Conservation (phyloP, 2,888 invertebrate species). For the Melinaea menophilus region DNA sequence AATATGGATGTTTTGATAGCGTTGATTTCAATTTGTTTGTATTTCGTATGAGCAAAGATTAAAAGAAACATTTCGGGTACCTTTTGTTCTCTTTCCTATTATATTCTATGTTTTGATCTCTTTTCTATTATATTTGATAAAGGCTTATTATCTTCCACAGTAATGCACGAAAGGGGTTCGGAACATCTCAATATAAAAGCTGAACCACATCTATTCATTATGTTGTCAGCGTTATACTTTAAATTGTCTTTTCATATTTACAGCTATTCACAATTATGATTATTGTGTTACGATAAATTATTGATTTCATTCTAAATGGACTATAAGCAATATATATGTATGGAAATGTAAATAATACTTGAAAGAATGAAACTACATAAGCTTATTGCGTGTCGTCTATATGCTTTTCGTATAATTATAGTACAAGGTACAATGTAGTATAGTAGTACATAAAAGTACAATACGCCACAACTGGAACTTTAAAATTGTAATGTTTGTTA, state of each 20-base stretch:
- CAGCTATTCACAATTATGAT: no score
- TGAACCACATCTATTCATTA: conserved; percentile 3
- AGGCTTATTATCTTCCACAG: conserved; percentile 1
- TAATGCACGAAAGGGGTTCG: conserved; percentile 5
- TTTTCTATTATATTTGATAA: conserved; percentile 5
- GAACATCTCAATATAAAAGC: conserved; percentile 4
- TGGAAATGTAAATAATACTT: no score
- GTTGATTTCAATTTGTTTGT: conserved; percentile 5
- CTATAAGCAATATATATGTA: no score
- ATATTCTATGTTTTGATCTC: conserved; percentile 5
- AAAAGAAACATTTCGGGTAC: neutral
- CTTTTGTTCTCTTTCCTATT: conserved; percentile 3
- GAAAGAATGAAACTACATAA: no score
- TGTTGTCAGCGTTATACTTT: neutral
- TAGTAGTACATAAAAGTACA: no score
- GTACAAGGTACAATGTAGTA: no score
- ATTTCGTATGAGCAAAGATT: neutral
- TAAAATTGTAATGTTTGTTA: no score
- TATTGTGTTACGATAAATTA: no score
- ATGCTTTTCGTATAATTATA: no score
- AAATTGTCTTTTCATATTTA: neutral
- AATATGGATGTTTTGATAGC: neutral
- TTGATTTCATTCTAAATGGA: no score
- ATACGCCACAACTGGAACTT: no score
- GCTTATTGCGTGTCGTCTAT: no score